Evolutionary conservation across 1,140 invertebrate genomes (phyloP).

Genomic region (Drosophila bocki): DNA sequence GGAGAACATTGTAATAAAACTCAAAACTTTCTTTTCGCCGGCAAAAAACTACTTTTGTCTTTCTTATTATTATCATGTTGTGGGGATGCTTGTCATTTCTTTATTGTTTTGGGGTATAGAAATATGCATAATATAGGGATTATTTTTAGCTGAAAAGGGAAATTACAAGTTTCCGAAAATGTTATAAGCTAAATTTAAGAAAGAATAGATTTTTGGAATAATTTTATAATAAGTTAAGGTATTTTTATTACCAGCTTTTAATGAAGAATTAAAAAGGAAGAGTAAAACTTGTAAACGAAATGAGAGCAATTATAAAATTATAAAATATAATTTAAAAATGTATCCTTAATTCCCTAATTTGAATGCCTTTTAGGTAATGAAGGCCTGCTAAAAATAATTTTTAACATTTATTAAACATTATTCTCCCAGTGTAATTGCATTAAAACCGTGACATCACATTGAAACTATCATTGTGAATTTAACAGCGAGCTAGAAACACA

Average conservation of each 20-base stretch:
- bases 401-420: too few species aligned
- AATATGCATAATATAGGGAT: background rate
- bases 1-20: constrained; percentile 73
- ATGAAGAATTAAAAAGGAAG: background rate
- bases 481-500: constrained; percentile 26
- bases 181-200: background rate
- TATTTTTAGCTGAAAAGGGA: background rate
- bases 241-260: background rate
- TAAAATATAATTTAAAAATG: too few species aligned
- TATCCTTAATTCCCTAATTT: too few species aligned
- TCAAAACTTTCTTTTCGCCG: constrained; percentile 57
- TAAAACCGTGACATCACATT: constrained; percentile 38
- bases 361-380: too few species aligned
- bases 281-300: too few species aligned
- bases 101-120: constrained; percentile 35
- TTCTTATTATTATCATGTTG: constrained; percentile 59
- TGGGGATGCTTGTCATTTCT: constrained; percentile 59
- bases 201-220: too few species aligned
- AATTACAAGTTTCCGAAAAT: background rate
- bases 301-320: too few species aligned
- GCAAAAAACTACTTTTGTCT: constrained; percentile 66
- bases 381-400: too few species aligned
- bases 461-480: constrained; percentile 38
- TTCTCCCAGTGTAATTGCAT: constrained; percentile 29
- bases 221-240: background rate